Percentiles rank a stretch among this genome's conserved stretches.
Evolutionary conservation across 92 coral and sea anemone genomes (phyloP).

Genomic region (Umimayanthus kanabou): DNA sequence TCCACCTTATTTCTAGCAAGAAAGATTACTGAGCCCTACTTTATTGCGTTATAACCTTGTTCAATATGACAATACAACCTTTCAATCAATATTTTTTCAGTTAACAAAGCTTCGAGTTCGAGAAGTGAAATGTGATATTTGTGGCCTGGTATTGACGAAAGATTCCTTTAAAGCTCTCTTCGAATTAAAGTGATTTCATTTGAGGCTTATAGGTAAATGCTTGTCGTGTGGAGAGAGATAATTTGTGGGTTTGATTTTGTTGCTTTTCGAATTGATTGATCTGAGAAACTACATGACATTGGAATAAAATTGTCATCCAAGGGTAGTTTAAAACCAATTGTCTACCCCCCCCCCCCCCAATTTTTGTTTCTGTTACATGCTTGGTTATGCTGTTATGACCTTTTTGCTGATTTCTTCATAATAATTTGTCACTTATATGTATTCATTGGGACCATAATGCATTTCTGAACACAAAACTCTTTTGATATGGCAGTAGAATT

Average conservation of each 20-base stretch:
- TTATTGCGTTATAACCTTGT: background rate
- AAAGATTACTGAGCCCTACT: background rate
- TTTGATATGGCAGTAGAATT: no score
- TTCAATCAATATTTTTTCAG: background rate
- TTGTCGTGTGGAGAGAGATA: background rate
- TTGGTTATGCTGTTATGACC: no score
- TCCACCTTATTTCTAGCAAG: background rate
- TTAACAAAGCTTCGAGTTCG: background rate
- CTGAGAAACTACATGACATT: background rate
- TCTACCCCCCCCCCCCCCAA: no score
- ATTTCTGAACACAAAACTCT: no score
- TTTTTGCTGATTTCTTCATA: no score
- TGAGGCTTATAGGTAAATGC: background rate
- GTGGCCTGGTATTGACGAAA: background rate
- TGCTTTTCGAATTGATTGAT: background rate
- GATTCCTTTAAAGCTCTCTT: background rate
- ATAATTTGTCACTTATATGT: no score
- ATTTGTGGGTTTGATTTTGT: background rate
- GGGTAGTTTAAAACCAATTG: no score
- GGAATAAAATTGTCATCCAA: background rate
- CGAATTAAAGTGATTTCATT: background rate
- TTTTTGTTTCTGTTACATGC: no score
- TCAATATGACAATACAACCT: background rate
- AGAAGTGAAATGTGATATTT: background rate
- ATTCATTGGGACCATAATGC: no score